Conservation (phyloP, 2,797 vertebrate species). For the Carcharodon carcharias region DNA sequence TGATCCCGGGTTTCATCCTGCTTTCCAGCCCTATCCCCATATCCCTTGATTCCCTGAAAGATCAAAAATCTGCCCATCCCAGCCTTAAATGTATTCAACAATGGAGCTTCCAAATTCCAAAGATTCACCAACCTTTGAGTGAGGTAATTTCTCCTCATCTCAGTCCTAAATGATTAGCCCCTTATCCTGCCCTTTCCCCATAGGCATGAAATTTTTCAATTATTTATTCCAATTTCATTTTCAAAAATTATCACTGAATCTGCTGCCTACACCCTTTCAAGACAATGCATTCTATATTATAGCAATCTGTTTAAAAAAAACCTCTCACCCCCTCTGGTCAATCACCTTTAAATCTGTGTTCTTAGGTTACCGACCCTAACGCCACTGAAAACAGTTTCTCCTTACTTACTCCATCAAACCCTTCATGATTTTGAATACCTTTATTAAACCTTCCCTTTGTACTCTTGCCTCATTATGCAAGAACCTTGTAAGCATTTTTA, state of each 20-base stretch:
- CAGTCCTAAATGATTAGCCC: no score
- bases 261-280: not conserved
- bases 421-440: not conserved
- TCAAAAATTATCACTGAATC: not conserved
- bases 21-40: no score
- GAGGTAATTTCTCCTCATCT: no score
- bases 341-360: not conserved
- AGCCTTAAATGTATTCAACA: no score
- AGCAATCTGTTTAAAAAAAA: not conserved
- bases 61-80: no score
- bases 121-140: no score
- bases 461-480: not conserved
- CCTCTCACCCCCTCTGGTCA: not conserved
- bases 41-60: no score
- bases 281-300: not conserved
- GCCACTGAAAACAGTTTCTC: not conserved
- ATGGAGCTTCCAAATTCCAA: no score
- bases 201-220: not conserved
- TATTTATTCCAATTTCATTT: not conserved
- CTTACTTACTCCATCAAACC: not conserved
- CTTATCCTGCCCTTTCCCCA: not conserved
- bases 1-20: no score
- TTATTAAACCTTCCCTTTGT: not conserved
- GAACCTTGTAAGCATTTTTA: not conserved
- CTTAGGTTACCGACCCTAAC: not conserved